Evolutionary conservation across 2,113 vertebrate genomes (phyloP), one percentile per base, ranked within the genome.

Genomic region (Entosphenus tridentatus): DNA sequence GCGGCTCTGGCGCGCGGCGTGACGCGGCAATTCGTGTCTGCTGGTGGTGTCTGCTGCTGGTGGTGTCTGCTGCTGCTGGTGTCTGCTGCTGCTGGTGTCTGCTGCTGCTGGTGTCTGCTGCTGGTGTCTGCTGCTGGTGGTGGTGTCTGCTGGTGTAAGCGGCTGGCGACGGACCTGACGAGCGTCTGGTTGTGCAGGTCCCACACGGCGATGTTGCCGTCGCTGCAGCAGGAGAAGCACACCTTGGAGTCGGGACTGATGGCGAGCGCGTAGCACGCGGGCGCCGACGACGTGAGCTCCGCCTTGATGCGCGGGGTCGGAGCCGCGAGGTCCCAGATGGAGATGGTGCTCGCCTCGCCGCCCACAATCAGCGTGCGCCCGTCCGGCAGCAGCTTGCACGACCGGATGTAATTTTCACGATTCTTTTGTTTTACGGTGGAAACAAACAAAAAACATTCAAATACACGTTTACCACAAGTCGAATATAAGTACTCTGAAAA

Each of bases 161-260:
- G 39, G 39, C 39, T 65, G 62, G n/a, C n/a, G 62, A 65, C 85
- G 77, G 56, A 98, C 93, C 93, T 91, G 79, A 98, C 93, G 8
- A 98, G 77, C 0, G 93, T 96, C 82, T 97, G 93, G 80, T 98
- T 98, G 78, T 98, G 93, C 69, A 98, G 84, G 80, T 98, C 93
- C 93, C 93, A 98, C 71, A 96, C 93, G 1, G 93, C 93, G 1
- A 98, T 98, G 82, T 98, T 98, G 57, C 93, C 93, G n/a, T 98
- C 93, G 1, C 90, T 95, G 79, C 93, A 98, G 83, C 93, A 96
- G 10, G 92, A 98, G 80, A 98, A 98, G 80, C 93, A 98, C 74
- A 98, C 93, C 81, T 98, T 98, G 80, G 93, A 95, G 71, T 98
- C 92, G 0, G 92, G 93, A 80, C 90, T 96, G 84, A 98, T 98